These are phyloP conservation scores for Eupelmus urozonus DNA, from an alignment of 2,888 invertebrate genomes.

Conservation along the genomic window DNA sequence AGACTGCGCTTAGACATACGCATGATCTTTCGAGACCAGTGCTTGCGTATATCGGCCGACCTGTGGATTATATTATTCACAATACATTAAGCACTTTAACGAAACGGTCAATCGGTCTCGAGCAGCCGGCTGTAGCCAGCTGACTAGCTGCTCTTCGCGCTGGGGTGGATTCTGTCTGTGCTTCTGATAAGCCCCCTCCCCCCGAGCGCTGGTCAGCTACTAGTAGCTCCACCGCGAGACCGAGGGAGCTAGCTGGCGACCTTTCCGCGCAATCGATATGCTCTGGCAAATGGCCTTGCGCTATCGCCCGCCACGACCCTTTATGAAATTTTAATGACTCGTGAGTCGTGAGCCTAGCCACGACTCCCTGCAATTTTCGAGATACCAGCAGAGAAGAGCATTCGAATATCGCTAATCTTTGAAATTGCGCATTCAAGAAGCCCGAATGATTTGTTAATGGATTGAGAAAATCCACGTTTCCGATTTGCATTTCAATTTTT, in stretches of 20 bases:
- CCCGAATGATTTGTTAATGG: constrained; percentile 13
- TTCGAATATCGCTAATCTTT: background rate
- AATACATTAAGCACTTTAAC: constrained; percentile 75
- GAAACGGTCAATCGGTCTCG: constrained; percentile 10
- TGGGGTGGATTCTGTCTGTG: constrained; percentile 7
- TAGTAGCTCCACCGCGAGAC: constrained; percentile 1
- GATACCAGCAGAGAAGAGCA: background rate
- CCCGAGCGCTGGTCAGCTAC: too few relatives aligned
- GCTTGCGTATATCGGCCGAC: constrained; percentile 61
- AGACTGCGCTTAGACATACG: background rate
- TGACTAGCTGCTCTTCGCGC: constrained; percentile 16
- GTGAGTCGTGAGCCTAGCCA: constrained; percentile 3
- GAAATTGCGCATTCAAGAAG: constrained; percentile 22
- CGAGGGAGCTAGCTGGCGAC: background rate
- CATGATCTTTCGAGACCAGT: background rate
- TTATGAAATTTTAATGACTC: constrained; percentile 52
- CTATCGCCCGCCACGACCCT: background rate
- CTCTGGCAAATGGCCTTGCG: background rate
- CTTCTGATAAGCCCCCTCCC: constrained; percentile 15
- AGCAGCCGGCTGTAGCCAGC: too few relatives aligned
- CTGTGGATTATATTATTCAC: constrained; percentile 75
- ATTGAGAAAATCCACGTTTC: constrained; percentile 26
- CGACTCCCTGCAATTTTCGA: background rate
- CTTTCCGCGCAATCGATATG: background rate
- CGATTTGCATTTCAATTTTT: constrained; percentile 59